Evolutionary conservation across 1,140 invertebrate species (phyloP).

Genomic region (Aleiodes sp.): DNA sequence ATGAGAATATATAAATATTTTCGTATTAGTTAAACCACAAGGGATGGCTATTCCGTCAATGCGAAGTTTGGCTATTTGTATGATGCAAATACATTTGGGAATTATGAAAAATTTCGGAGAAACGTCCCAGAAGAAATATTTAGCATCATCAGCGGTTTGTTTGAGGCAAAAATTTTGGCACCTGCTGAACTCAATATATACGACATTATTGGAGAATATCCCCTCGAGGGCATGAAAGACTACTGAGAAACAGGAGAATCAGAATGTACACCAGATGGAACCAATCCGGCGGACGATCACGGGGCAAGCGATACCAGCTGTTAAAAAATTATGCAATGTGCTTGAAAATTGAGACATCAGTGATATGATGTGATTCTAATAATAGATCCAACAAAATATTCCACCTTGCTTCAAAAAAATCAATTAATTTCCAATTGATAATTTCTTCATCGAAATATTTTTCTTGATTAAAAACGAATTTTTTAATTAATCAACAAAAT

Average conservation of each 20-base stretch:
- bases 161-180: conserved; percentile 9
- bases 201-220: conserved; percentile 16
- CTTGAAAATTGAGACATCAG: conserved; percentile 37
- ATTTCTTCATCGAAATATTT: no score
- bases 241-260: conserved; percentile 20
- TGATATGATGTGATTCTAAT: not conserved
- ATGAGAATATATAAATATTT: not conserved
- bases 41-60: not conserved
- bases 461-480: no score
- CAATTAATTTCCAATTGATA: no score
- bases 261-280: conserved; percentile 37
- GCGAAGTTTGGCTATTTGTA: not conserved
- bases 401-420: not conserved
- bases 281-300: conserved; percentile 27
- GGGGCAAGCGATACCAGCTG: conserved; percentile 26
- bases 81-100: not conserved
- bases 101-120: not conserved
- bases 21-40: not conserved
- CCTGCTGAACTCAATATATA: not conserved
- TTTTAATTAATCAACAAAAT: no score
- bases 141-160: conserved; percentile 8
- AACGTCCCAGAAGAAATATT: not conserved
- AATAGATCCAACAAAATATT: conserved; percentile 2
- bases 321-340: conserved; percentile 35
- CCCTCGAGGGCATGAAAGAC: conserved; percentile 7